A percentile compares a stretch with the other conserved stretches of the same genome.
Evolutionary conservation across 2,113 vertebrate genomes (phyloP).

Genomic region (Pantherophis guttatus): DNA sequence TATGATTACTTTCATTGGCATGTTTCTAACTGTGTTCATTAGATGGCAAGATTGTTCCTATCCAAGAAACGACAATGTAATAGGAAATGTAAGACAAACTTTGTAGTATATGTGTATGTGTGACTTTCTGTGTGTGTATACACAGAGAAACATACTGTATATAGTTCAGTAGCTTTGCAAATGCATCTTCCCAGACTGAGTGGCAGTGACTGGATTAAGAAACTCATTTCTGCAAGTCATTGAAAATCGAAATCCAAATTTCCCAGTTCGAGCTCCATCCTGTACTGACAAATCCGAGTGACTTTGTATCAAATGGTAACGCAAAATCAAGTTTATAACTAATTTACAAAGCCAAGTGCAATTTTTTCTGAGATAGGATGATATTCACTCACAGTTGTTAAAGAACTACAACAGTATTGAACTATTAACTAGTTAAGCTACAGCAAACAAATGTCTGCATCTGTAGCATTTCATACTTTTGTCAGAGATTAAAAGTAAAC

Average conservation of each 20-base stretch:
- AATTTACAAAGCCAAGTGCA: neutral
- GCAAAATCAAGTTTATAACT: neutral
- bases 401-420: neutral
- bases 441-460: neutral
- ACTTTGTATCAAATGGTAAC: neutral
- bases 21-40: neutral
- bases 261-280: neutral
- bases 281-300: neutral
- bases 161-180: neutral
- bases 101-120: neutral
- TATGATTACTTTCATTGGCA: neutral
- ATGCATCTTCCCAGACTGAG: neutral
- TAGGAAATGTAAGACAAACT: neutral
- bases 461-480: neutral
- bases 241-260: neutral
- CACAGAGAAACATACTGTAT: neutral
- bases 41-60: neutral
- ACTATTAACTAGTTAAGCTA: neutral
- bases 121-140: neutral
- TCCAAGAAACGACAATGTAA: neutral
- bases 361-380: neutral
- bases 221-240: no score
- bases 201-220: neutral
- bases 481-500: fast-evolving
- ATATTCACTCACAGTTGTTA: neutral